Base-by-base conservation (phyloP, 2,888 invertebrate genomes). In the Hedychridium roseum region DNA sequence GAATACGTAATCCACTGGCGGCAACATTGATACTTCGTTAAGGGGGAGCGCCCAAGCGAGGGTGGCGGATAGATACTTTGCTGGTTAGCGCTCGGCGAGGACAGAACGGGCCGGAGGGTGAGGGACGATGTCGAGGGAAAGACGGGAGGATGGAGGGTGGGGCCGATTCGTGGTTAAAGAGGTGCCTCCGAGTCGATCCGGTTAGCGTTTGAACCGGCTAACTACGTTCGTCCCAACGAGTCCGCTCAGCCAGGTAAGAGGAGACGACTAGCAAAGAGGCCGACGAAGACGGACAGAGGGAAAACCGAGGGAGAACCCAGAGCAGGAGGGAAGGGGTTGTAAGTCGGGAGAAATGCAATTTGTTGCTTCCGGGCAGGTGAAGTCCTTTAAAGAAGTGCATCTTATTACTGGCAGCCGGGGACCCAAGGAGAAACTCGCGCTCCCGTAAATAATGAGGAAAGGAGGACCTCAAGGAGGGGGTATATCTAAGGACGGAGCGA, bases 21-120 rank as follows among this genome's bases (percentile, higher is more conserved):
- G 61, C 54, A 59, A 60, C 60, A 63, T 63, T 66, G 66, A 70
- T 67, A 59, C 64, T 69, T 67, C 61, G 66, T 67, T 58, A 60
- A 47, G 60, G 48, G 50, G 54, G 41, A 51, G 35, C 40, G 31
- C 34, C 20, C 27, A 34, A 28, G 6, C 5, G 15, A 16, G 9
- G 6, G 9, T 6, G 2, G 30, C 4, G 17, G 11, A 11, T 21
- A 32, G 41, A 46, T 26, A 43, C 35, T 49, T 53, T 28, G 35
- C 49, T 58, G 49, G 43, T 46, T 30, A 12, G 43, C 35, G 17
- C 23, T 44, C 35, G 44, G n/a, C n/a, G n/a, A n/a, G n/a, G n/a
- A n/a, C n/a, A n/a, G n/a, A n/a, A n/a, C n/a, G n/a, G n/a, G n/a
- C n/a, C n/a, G n/a, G n/a, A n/a, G n/a, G n/a, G n/a, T n/a, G n/a